These are phyloP conservation scores for Vanessa atalanta DNA, from an alignment of 1,140 invertebrate species.

Conservation along the genomic window DNA sequence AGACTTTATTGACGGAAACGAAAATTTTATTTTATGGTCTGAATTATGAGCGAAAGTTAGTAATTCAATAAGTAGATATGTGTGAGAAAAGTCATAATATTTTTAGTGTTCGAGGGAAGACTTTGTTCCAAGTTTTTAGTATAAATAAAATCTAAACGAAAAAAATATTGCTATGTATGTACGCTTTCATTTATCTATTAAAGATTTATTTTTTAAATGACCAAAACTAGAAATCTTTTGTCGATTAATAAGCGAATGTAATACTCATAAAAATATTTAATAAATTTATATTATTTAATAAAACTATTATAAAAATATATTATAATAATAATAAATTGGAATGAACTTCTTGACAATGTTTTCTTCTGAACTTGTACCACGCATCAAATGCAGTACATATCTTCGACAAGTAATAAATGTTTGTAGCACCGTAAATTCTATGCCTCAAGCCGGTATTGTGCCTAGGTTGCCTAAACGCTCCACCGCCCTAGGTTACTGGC, in stretches of 20 bases:
- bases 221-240: no score
- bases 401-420: constrained; percentile 57
- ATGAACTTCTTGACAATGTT: not conserved
- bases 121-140: no score
- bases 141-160: no score
- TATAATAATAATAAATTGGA: no score
- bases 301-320: no score
- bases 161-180: no score
- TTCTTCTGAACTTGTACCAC: constrained; percentile 41
- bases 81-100: no score
- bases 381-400: constrained; percentile 40
- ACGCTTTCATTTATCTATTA: no score
- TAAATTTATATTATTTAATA: no score
- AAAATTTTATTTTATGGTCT: constrained; percentile 45
- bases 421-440: constrained; percentile 52
- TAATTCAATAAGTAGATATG: not conserved
- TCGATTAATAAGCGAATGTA: not conserved
- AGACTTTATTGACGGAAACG: constrained; percentile 60
- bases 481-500: constrained; percentile 38
- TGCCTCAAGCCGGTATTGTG: constrained; percentile 47
- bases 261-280: no score
- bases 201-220: no score
- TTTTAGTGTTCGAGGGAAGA: no score
- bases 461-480: constrained; percentile 23
- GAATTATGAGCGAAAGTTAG: constrained; percentile 31